Evolutionary conservation across 1,140 invertebrate species (phyloP), one percentile per base, ranked within the genome.

Genomic region (Mamestra configurata): DNA sequence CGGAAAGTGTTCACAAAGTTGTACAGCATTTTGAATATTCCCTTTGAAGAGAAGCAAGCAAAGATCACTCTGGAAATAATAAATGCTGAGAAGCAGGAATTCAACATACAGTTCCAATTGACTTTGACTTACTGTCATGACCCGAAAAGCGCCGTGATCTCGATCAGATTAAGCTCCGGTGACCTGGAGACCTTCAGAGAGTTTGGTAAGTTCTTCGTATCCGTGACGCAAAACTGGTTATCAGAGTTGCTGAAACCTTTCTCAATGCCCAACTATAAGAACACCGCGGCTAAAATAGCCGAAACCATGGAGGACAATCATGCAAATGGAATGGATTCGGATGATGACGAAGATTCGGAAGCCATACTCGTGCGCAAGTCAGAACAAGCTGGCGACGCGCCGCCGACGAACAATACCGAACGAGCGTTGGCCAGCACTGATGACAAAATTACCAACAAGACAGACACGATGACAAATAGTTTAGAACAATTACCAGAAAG

Each of bases 141-240:
- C 7, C 81, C 86, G 6, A 82, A 66, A 4, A 85, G 68, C 15
- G 83, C 77, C 0, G 66, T 75, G 1, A 40, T 88, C 1, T 24
- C 79, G 0, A 24, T 92, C 0, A 81, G 79, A 37, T n/a, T 85
- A 31, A 20, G 53, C 0, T 79, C 82, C 8, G 92, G 90, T 2
- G 88, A 93, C 6, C 11, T 80, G 7, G 68, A 72, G 0, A 70
- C 66, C 0, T 93, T 88, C 71, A 77, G 77, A 10, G 85, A 90
- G 6, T 92, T 93, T 57, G 91, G 90, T 4, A 89, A 84, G 59
- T 92, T 91, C 76, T 91, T 88, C 81, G 43, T 83, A 0, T 51
- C 79, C 3, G 76, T 80, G 1, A 64, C 90, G n/a, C 84, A 86
- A 24, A 71, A 51, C 15, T 94, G 91, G 92, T 82, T 88, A 13